These are phyloP conservation scores for Brachionichthys hirsutus DNA, from an alignment of 2,113 vertebrate species.

Conservation along the genomic window DNA sequence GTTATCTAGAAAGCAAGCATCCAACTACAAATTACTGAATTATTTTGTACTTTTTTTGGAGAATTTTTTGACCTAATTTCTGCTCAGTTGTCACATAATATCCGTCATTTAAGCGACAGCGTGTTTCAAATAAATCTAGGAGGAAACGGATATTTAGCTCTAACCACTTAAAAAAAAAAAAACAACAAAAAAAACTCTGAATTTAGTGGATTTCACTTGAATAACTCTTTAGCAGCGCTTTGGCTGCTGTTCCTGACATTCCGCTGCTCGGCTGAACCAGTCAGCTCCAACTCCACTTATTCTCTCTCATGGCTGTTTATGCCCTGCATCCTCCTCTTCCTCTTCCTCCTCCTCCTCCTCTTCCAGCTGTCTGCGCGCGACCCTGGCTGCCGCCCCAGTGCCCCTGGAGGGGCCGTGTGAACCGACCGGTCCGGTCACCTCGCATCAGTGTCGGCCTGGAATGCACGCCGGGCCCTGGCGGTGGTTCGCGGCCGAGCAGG, in stretches of 20 bases:
- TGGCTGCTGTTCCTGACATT: slow-evolving; percentile 52
- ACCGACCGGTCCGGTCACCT: slow-evolving; percentile 71
- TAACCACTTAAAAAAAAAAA: too few relatives aligned
- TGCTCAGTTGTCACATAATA: too few relatives aligned
- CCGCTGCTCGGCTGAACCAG: slow-evolving; percentile 63
- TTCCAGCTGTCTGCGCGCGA: slow-evolving; percentile 46
- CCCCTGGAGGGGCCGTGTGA: slow-evolving; percentile 72
- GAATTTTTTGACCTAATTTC: too few relatives aligned
- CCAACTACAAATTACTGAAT: too few relatives aligned
- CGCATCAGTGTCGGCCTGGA: slow-evolving; percentile 77
- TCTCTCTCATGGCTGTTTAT: slow-evolving; percentile 60
- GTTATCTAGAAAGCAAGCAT: too few relatives aligned
- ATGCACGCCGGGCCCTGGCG: slow-evolving; percentile 57
- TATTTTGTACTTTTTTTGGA: too few relatives aligned
- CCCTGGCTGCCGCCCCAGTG: slow-evolving; percentile 21
- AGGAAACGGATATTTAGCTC: too few relatives aligned
- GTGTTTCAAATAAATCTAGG: too few relatives aligned
- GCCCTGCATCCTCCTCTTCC: slow-evolving; percentile 44
- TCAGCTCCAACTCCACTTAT: slow-evolving; percentile 61
- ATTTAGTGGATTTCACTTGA: not conserved
- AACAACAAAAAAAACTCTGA: not conserved
- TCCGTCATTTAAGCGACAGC: too few relatives aligned
- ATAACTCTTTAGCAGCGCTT: slow-evolving; percentile 15
- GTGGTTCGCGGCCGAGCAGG: slow-evolving; percentile 52
- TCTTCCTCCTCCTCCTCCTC: slow-evolving; percentile 28